These are phyloP conservation scores for Tetraneura akinire DNA, from an alignment of 1,140 invertebrate species.

Conservation along the genomic window DNA sequence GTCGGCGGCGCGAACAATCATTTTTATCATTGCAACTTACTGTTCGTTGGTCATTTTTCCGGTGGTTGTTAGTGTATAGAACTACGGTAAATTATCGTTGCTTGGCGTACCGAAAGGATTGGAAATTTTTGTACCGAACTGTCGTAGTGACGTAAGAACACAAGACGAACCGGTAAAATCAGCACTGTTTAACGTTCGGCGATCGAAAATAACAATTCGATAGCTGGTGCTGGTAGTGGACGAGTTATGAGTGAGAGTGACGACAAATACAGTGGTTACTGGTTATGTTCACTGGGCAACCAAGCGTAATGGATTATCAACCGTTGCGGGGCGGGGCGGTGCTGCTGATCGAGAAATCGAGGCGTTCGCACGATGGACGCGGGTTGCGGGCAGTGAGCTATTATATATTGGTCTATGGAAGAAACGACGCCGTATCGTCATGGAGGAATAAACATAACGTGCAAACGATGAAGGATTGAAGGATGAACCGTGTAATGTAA, in stretches of 20 bases:
- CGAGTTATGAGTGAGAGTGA: too few relatives aligned
- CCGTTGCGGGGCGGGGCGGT: not conserved
- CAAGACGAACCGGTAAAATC: not conserved
- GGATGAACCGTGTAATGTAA: too few relatives aligned
- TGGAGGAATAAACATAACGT: constrained; percentile 1
- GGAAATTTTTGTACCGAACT: too few relatives aligned
- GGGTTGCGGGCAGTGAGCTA: not conserved
- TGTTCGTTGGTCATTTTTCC: not conserved
- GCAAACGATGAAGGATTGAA: too few relatives aligned
- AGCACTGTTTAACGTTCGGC: not conserved
- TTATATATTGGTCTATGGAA: not conserved
- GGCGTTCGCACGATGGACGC: not conserved
- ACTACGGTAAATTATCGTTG: not conserved
- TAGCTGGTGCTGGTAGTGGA: too few relatives aligned
- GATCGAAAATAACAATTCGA: not conserved
- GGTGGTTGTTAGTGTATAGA: not conserved
- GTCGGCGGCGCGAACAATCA: not conserved
- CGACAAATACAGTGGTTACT: not conserved
- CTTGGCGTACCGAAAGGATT: not conserved
- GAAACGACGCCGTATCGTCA: not conserved
- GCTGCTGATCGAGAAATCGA: too few relatives aligned
- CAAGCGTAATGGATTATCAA: not conserved
- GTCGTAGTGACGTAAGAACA: too few relatives aligned
- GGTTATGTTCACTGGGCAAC: not conserved
- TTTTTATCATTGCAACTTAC: not conserved